A percentile compares a stretch with the other conserved stretches of the same genome.
Evolutionary conservation across 2,888 invertebrate genomes (phyloP).

Genomic region (Hemicrepidius hirtus): DNA sequence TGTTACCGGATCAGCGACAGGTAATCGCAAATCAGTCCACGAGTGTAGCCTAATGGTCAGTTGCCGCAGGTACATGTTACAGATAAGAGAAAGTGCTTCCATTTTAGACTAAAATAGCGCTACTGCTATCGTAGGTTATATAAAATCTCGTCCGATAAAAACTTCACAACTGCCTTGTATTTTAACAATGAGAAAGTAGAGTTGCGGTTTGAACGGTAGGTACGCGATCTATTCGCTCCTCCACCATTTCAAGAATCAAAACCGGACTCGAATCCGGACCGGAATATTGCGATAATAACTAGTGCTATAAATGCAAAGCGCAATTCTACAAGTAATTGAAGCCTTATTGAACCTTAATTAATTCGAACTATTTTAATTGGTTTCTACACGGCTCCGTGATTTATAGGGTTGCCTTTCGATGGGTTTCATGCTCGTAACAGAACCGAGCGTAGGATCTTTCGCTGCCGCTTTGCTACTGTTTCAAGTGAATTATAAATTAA

Average conservation of each 20-base stretch:
- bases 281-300: slow-evolving; percentile 22
- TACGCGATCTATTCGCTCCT: not conserved
- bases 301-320: slow-evolving; percentile 24
- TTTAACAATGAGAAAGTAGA: slow-evolving; percentile 66
- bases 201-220: slow-evolving; percentile 41
- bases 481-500: slow-evolving; percentile 2
- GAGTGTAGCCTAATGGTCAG: slow-evolving; percentile 64
- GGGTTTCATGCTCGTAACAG: slow-evolving; percentile 22
- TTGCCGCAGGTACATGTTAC: slow-evolving; percentile 60
- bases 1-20: not conserved
- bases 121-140: slow-evolving; percentile 46
- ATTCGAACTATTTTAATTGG: slow-evolving; percentile 43
- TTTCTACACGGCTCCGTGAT: slow-evolving; percentile 41
- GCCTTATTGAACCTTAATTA: slow-evolving; percentile 45
- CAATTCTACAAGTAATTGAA: slow-evolving; percentile 23
- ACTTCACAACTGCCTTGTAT: slow-evolving; percentile 61
- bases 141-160: slow-evolving; percentile 46
- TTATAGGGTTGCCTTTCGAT: slow-evolving; percentile 37
- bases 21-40: slow-evolving; percentile 59
- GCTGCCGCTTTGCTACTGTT: slow-evolving; percentile 20
- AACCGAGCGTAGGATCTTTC: slow-evolving; percentile 29
- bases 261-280: not conserved
- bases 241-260: not conserved
- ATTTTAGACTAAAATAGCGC: slow-evolving; percentile 61
- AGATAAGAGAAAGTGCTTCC: slow-evolving; percentile 68